These are phyloP conservation scores for Zaprionus lachaisei DNA, from an alignment of 1,140 invertebrate genomes.

Conservation along the genomic window DNA sequence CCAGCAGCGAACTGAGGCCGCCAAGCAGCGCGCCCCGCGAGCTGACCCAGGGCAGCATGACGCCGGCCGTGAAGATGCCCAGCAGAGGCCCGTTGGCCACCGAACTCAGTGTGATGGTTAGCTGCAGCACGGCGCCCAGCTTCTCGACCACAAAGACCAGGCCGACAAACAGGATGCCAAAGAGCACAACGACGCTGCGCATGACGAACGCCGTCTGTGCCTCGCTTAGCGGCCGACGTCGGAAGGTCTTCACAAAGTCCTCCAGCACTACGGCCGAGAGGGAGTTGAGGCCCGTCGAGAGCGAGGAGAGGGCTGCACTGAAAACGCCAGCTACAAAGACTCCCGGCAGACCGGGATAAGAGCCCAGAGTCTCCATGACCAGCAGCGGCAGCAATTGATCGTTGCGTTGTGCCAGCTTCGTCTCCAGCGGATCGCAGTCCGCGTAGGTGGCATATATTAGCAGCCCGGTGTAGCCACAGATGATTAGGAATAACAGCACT, in stretches of 20 bases:
- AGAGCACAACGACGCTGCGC: slow-evolving; percentile 88
- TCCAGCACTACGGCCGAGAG: slow-evolving; percentile 95
- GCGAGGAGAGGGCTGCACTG: slow-evolving; percentile 93
- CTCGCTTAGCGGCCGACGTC: slow-evolving; percentile 87
- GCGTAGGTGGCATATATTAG: slow-evolving; percentile 94
- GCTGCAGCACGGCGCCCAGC: slow-evolving; percentile 87
- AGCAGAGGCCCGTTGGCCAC: slow-evolving; percentile 91
- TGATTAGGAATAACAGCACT: slow-evolving; percentile 86
- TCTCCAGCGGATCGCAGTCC: slow-evolving; percentile 93
- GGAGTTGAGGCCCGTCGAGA: slow-evolving; percentile 96
- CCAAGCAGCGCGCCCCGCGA: slow-evolving; percentile 90
- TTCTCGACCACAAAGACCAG: slow-evolving; percentile 88
- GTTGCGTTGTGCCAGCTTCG: slow-evolving; percentile 89
- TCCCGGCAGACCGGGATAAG: slow-evolving; percentile 91
- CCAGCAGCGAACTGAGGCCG: slow-evolving; percentile 88
- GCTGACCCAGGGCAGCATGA: slow-evolving; percentile 92
- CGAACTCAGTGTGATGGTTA: slow-evolving; percentile 88
- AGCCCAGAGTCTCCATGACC: slow-evolving; percentile 92
- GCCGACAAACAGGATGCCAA: slow-evolving; percentile 88
- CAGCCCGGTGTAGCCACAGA: slow-evolving; percentile 91
- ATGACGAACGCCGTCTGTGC: slow-evolving; percentile 88
- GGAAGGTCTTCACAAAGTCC: slow-evolving; percentile 90
- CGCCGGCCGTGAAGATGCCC: slow-evolving; percentile 92
- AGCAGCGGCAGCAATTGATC: slow-evolving; percentile 90
- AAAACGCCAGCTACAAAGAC: slow-evolving; percentile 94